These are phyloP conservation scores for Pheosia gnoma DNA, from an alignment of 2,888 invertebrate species.

Conservation along the genomic window DNA sequence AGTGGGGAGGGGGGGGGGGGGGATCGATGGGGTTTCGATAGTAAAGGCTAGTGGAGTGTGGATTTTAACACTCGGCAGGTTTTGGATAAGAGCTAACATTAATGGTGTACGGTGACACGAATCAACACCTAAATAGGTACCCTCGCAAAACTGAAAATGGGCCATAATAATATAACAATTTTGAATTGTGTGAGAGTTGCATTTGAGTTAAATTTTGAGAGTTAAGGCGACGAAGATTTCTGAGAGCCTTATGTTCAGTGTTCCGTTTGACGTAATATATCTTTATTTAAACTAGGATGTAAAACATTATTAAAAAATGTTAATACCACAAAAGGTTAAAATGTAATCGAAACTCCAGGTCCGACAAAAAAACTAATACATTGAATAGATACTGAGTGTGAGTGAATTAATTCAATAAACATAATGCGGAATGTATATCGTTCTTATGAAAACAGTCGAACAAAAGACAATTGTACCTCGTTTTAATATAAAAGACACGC, in stretches of 20 bases:
- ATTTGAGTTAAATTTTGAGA: too few relatives aligned
- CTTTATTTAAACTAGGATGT: slow-evolving; percentile 5
- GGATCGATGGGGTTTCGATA: slow-evolving; percentile 28
- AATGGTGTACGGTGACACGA: too few relatives aligned
- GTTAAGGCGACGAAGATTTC: too few relatives aligned
- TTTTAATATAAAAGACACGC: slow-evolving; percentile 47
- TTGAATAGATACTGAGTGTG: slow-evolving; percentile 50
- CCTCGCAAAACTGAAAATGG: too few relatives aligned
- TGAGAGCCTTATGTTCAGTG: too few relatives aligned
- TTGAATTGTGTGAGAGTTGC: too few relatives aligned
- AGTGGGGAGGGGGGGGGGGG: slow-evolving; percentile 14
- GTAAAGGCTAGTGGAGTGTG: slow-evolving; percentile 10
- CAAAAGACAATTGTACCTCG: slow-evolving; percentile 42
- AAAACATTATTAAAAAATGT: background rate
- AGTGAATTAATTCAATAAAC: slow-evolving; percentile 53
- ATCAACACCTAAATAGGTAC: too few relatives aligned
- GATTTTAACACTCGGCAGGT: slow-evolving; percentile 2
- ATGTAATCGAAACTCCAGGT: slow-evolving; percentile 47
- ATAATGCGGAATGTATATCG: slow-evolving; percentile 56
- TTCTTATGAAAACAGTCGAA: slow-evolving; percentile 51
- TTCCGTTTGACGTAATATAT: too few relatives aligned
- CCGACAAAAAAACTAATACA: slow-evolving; percentile 48
- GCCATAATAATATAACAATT: too few relatives aligned
- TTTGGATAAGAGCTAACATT: background rate
- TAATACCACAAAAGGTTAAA: slow-evolving; percentile 35